Base-by-base conservation (phyloP, 1,140 invertebrate genomes). In the Callitettix versicolor region DNA sequence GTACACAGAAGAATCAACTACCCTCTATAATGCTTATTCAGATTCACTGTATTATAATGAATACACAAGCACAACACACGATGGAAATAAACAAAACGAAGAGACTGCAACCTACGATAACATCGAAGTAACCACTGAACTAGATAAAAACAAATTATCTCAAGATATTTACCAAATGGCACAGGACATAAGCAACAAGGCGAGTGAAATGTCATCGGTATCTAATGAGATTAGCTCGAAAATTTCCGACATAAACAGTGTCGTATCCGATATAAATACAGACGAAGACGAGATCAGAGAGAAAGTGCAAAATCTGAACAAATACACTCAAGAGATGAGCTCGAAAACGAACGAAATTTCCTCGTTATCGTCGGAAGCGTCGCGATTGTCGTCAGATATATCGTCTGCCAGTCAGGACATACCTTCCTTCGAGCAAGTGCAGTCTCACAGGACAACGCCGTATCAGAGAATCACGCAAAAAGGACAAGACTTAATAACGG, bases 141-240 rank as follows among this genome's bases (percentile, higher is more conserved):
- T 22, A 46, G 43, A 46, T 21, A 3, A 22, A 5, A 22, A 46
- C 43, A 46, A 46, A 46, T 17, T 46, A 3, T 46, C 43, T 46
- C 43, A 46, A 21, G 43, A 46, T n/a, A 46, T 46, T n/a, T 46
- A 46, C 43, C 21, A 18, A 18, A n/a, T 21, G 12, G 18, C 43
- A 4, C 43, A 46, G n/a, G 43, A 46, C 18, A 9, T 46, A 12
- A 46, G 43, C 18, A 20, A 3, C 15, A 46, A 46, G n/a, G 21
- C 43, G 43, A 46, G n/a, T n/a, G 46, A 48, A 33, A 48, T 48
- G 12, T 48, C 46, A 1, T 48, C 46, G 4, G 30, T 48, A 22
- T 6, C 46, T 3, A 48, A 22, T 14, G 46, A 48, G 12, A 48
- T 48, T 7, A 48, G 46, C 24, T 30, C 21, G 6, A 48, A 48